These are phyloP conservation scores for Neogale vison DNA, from an alignment of 2,113 vertebrate genomes.

Conservation along the genomic window DNA sequence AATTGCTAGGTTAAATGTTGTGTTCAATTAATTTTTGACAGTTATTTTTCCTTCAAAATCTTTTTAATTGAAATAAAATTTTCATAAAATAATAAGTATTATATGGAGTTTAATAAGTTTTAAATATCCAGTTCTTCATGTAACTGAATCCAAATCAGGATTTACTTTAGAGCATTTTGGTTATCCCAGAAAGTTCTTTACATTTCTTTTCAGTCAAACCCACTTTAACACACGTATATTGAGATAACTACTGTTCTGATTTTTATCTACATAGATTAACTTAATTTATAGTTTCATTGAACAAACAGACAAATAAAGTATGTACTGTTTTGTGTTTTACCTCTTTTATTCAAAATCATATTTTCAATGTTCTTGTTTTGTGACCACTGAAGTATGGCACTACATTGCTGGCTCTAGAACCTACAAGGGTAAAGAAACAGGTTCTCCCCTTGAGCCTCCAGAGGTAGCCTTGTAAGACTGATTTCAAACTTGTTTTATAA, in stretches of 20 bases:
- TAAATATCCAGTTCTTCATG: background rate
- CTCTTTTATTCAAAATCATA: background rate
- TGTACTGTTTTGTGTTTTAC: background rate
- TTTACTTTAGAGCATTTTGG: background rate
- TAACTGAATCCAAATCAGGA: background rate
- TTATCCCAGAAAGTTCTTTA: background rate
- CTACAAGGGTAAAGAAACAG: background rate
- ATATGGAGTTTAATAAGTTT: background rate
- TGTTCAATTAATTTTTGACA: background rate
- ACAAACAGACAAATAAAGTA: background rate
- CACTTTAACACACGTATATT: background rate
- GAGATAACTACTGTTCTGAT: background rate
- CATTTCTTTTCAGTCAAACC: background rate
- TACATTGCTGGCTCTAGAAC: background rate
- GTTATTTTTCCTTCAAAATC: background rate
- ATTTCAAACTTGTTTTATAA: background rate
- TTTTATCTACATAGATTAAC: background rate
- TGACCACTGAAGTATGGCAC: background rate
- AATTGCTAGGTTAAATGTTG: background rate
- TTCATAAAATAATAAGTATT: background rate
- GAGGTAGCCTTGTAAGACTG: background rate
- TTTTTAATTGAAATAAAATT: background rate
- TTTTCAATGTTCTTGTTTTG: background rate
- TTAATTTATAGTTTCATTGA: background rate
- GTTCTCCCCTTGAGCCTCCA: background rate